Percentiles rank a stretch among this genome's conserved stretches.
These are phyloP conservation scores for Epirrhoe alternata DNA, from an alignment of 2,888 invertebrate species.

Conservation along the genomic window DNA sequence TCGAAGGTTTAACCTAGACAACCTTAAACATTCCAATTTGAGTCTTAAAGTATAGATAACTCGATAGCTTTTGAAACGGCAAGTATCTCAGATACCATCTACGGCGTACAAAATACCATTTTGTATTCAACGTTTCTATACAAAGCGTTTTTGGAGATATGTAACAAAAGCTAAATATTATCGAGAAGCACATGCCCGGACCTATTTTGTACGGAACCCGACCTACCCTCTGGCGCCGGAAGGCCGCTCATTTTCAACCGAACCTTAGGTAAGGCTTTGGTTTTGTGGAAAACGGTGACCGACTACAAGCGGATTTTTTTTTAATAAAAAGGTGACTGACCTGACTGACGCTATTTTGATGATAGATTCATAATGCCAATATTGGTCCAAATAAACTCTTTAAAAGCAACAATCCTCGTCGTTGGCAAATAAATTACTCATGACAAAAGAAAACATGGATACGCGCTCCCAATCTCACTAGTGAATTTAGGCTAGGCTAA, in stretches of 20 bases:
- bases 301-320: not conserved
- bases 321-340: not conserved
- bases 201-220: conserved; percentile 24
- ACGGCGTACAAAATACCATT: conserved; percentile 15
- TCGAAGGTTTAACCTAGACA: conserved; percentile 5
- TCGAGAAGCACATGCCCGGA: conserved; percentile 36
- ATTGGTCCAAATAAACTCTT: too few species aligned
- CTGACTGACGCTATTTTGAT: not conserved
- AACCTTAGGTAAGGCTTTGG: conserved; percentile 15
- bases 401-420: too few species aligned
- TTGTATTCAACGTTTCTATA: conserved; percentile 34
- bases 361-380: too few species aligned
- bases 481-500: too few species aligned
- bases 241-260: conserved; percentile 26
- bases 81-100: conserved; percentile 13
- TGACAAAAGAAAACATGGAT: too few species aligned
- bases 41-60: conserved; percentile 16
- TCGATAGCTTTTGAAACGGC: conserved; percentile 7
- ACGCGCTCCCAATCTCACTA: too few species aligned
- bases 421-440: too few species aligned
- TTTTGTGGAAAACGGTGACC: not conserved
- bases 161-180: conserved; percentile 42
- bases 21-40: conserved; percentile 13
- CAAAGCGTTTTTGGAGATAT: conserved; percentile 45
- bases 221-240: conserved; percentile 28